Base-by-base conservation (phyloP, 2,113 vertebrate species). In the Okapia johnstoni region DNA sequence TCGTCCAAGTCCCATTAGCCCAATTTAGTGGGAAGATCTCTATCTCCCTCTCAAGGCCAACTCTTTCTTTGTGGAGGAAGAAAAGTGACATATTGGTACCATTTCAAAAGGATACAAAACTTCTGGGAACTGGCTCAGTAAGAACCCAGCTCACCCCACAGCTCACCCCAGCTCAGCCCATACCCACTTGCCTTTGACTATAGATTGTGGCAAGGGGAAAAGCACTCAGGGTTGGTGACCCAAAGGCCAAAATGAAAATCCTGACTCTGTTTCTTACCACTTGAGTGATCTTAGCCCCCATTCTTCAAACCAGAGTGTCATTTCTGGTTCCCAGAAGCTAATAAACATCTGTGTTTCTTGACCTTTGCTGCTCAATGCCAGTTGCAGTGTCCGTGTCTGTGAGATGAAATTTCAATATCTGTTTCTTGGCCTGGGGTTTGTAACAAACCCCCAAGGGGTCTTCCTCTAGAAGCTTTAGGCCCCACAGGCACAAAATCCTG, bases 131-230 rank as follows among this genome's bases (percentile, higher is more conserved):
- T 57, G 30, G 3, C 16, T 94, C 36, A 86, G 33, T 23, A 95
- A 81, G 88, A 91, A 40, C 26, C 46, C 43, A 33, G 0, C n/a
- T 61, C 50, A 6, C 12, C 15, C 30, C 26, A 19, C 2, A 3
- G 0, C n/a, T 61, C 50, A 6, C 12, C 15, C 30, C 26, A 19
- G 3, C 40, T 40, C 2, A 3, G 2, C 23, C 21, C n/a, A 5
- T 1, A 30, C 25, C 15, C 10, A 30, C 10, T 52, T 85, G 54
- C 33, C 25, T 66, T 92, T 80, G 43, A 58, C 40, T 26, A 3
- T 46, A 16, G 26, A 63, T 12, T 54, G 21, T 23, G 19, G 25
- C 52, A 87, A 54, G n/a, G 40, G 4, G n/a, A 12, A 54, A 85
- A 85, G 6, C 25, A 52, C 43, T 33, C 70, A 17, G 48, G 7